phyloP scores from a whole-genome alignment of 2,888 invertebrate genomes.

The Tetragonula carbonaria region DNA sequence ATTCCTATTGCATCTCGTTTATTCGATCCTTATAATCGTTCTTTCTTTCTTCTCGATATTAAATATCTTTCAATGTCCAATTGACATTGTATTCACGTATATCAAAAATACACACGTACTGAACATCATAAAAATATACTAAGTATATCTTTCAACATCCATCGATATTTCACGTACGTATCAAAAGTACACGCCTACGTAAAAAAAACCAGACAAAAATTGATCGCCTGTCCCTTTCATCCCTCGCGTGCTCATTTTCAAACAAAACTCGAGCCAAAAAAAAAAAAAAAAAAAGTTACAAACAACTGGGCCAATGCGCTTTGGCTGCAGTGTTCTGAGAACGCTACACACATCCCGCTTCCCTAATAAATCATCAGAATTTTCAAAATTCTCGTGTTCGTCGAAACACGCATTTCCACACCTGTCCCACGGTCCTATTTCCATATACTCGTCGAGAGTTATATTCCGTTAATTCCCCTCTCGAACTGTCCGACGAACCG shows the following conservation, averaged over 20 bases:
- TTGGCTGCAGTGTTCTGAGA: neutral
- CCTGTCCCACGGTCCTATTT: neutral
- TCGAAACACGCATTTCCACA: constrained; percentile 12
- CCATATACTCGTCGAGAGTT: neutral
- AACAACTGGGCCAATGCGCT: neutral
- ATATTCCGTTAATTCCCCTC: neutral
- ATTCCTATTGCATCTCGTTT: no score
- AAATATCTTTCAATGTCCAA: no score
- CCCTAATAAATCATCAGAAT: constrained; percentile 8
- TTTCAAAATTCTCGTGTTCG: neutral
- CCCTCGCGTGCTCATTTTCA: neutral
- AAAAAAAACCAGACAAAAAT: neutral
- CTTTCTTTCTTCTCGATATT: no score
- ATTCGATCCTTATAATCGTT: no score
- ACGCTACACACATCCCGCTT: no score
- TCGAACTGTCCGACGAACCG: neutral
- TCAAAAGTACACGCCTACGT: neutral
- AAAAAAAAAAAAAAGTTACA: neutral
- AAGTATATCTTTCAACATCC: neutral
- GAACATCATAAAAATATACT: no score
- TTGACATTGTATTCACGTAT: no score
- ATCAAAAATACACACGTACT: no score
- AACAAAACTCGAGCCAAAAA: neutral
- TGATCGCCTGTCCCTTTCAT: neutral
- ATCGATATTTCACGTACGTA: neutral